Evolutionary conservation across 2,888 invertebrate species (phyloP), one percentile per base, ranked within the genome.

Genomic region (Elysia crispata): DNA sequence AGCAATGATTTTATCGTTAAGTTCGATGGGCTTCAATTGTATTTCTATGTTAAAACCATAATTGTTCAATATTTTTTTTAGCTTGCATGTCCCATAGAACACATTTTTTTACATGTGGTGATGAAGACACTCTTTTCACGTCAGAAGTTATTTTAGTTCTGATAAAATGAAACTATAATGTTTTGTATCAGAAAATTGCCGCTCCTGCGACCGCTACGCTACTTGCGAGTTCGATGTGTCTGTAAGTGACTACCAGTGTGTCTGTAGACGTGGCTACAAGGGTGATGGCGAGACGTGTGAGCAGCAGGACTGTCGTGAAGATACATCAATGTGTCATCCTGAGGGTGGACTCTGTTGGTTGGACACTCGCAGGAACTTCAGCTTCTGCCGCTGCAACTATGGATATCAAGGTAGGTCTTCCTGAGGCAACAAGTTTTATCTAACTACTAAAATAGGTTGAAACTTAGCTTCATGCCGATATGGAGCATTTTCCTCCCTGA

Each of bases 191-290:
- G 86, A 85, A 62, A 75, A 60, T 5, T 89, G 89, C 82, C 81
- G 81, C 15, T 49, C 79, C 15, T 86, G 86, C 77, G 81, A 79
- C 41, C 73, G 69, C 0, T 95, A 96, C 90, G 97, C 97, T 18
- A 94, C 95, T 66, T 97, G 97, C 90, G 93, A 83, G 3, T 82
- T 82, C 23, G 83, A 83, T n/a, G 62, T 69, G 13, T 33, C 77
- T 0, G 66, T 74, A 23, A 82, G 80, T 31, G 76, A 78, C 30
- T 83, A 84, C 74, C 69, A 75, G 54, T 87, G 87, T 81, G 74
- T 77, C 23, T 87, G 87, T 67, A 69, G 67, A 25, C 73, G 77
- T 25, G 86, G 86, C 69, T 87, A 82, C 77, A 66, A 75, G 31
- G 87, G 90, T 0, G 86, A 89, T 73, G 90, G 90, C 8, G 79